These are phyloP conservation scores for Bellardia pandia DNA, from an alignment of 2,888 invertebrate species.

Conservation along the genomic window DNA sequence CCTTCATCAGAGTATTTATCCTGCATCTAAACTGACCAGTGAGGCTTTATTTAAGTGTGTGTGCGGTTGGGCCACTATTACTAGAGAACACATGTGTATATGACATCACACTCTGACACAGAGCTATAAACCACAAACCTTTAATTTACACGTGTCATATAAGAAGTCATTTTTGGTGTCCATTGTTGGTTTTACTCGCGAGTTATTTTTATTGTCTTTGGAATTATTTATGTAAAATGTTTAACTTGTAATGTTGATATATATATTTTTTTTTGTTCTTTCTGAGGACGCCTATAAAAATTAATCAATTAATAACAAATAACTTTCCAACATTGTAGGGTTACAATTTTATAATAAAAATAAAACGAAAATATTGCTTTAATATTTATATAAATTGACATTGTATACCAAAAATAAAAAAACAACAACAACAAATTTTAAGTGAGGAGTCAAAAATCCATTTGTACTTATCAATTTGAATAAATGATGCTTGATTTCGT, in stretches of 20 bases:
- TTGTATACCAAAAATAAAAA: constrained; percentile 1
- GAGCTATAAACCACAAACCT: constrained; percentile 67
- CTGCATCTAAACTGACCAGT: constrained; percentile 42
- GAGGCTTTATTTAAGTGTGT: neutral
- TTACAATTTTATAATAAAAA: constrained; percentile 35
- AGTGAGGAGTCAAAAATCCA: constrained; percentile 31
- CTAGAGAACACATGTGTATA: constrained; percentile 22
- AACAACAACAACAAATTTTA: neutral
- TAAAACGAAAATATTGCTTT: constrained; percentile 57
- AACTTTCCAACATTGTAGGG: constrained; percentile 56
- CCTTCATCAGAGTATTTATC: neutral
- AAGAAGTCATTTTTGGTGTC: constrained; percentile 22
- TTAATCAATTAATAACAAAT: constrained; percentile 73
- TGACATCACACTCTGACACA: constrained; percentile 31
- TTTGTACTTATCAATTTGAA: constrained; percentile 71
- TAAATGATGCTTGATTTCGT: constrained; percentile 50
- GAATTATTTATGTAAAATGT: constrained; percentile 72
- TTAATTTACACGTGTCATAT: constrained; percentile 73
- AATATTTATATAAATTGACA: constrained; percentile 67
- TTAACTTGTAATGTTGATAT: constrained; percentile 63
- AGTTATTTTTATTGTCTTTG: constrained; percentile 71
- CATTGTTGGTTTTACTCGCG: constrained; percentile 51
- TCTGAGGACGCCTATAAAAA: constrained; percentile 45
- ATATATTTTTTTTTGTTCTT: neutral
- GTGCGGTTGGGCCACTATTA: neutral